Evolutionary conservation across 1,140 invertebrate genomes (phyloP), one percentile per base, ranked within the genome.

Genomic region (Drosophila ironensis): DNA sequence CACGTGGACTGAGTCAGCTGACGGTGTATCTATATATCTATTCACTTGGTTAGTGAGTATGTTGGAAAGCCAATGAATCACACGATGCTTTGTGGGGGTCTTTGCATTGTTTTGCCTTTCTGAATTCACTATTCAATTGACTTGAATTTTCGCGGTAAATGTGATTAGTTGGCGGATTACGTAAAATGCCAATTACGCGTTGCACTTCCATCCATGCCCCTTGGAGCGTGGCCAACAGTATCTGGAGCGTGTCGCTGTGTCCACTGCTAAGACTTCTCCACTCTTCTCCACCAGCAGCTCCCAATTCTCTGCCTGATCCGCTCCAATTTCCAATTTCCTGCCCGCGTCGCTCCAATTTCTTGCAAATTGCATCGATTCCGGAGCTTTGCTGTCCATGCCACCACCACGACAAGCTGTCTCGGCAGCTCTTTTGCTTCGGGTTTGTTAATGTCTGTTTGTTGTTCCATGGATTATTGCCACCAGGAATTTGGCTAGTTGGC

Each of bases 1-100:
- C 64, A 68, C 64, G 64, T 68, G 64, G 61, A 40, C 61, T 45
- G 61, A 28, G 64, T 53, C 64, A 68, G 48, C 61, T 68, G 28
- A 27, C 41, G 50, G 48, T 47, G 9, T 35, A 22, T 24, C 35
- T 53, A 4, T 33, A n/a, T n/a, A n/a, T n/a, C n/a, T n/a, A n/a
- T n/a, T 16, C 9, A 11, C 20, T 50, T 3, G 2, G 20, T 16
- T 14, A 8, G 33, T 6, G 11, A 3, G 11, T 30, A 38, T 20
- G 17, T 4, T 22, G 24, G n/a, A 64, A 33, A 12, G 4, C 11
- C 33, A 24, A 52, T 66, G 61, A 66, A 37, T 66, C 61, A 66
- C 60, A 41, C 46, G 45, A 11, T 12, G 27, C 12, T n/a, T 11
- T 14, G 12, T 22, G 41, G 27, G 2, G 47, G 12, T 20, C 22